phyloP scores from a whole-genome alignment of 2,888 invertebrate genomes.

The Hylaea fasciaria region DNA sequence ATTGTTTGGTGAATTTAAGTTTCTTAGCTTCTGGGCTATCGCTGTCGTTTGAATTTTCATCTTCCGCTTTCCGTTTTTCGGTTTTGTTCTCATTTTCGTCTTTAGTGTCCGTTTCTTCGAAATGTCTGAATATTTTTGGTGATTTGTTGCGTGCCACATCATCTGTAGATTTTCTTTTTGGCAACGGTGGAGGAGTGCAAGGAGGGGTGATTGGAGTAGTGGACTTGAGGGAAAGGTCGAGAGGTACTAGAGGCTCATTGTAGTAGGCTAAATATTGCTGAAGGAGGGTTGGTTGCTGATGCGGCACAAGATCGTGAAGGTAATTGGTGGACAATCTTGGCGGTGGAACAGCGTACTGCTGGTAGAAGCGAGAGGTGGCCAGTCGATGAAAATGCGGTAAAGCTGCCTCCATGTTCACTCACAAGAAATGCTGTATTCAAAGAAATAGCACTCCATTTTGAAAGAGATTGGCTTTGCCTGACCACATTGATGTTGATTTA shows the following conservation, averaged over 20 bases:
- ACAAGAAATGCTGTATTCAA: constrained; percentile 30
- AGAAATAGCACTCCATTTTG: constrained; percentile 41
- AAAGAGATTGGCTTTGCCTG: constrained; percentile 32
- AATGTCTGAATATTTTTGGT: constrained; percentile 76
- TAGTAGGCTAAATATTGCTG: constrained; percentile 86
- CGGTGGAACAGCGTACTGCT: constrained; percentile 74
- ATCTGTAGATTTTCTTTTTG: constrained; percentile 75
- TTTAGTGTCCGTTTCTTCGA: constrained; percentile 70
- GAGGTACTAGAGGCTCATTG: constrained; percentile 86
- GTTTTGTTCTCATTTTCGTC: constrained; percentile 58
- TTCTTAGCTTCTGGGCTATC: constrained; percentile 79
- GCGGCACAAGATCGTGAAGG: constrained; percentile 75
- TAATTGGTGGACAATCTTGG: constrained; percentile 73
- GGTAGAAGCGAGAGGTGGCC: constrained; percentile 73
- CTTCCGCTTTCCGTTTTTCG: constrained; percentile 63
- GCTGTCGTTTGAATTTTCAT: constrained; percentile 73
- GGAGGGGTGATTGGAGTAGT: constrained; percentile 90
- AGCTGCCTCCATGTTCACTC: constrained; percentile 73
- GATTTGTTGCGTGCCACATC: constrained; percentile 69
- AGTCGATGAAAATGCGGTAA: constrained; percentile 75
- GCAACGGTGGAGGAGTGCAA: constrained; percentile 89
- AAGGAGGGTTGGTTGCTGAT: constrained; percentile 75
- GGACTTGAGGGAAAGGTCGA: constrained; percentile 91
- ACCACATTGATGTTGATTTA: constrained; percentile 37
- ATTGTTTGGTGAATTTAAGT: constrained; percentile 76